These are phyloP conservation scores for Tragelaphus oryx DNA, from an alignment of 2,797 vertebrate species.

Conservation along the genomic window DNA sequence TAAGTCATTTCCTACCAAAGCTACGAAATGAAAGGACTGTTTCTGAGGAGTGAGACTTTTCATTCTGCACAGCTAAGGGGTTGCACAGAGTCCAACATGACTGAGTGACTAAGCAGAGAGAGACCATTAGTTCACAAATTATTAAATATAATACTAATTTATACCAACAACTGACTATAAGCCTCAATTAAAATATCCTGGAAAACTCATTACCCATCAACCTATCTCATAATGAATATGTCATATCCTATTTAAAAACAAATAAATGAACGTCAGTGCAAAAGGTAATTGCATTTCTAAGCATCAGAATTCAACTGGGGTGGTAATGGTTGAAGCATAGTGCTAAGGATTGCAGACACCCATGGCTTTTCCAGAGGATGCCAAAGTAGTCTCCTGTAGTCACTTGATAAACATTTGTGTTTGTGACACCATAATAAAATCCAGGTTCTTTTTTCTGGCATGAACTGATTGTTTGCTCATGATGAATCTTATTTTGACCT, in stretches of 20 bases:
- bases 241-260: conserved; percentile 32
- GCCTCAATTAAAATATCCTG: conserved; percentile 61
- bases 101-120: not conserved
- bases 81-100: not conserved
- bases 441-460: not conserved
- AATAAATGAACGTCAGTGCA: not conserved
- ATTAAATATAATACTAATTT: conserved; percentile 55
- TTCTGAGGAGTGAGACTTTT: not conserved
- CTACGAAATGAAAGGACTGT: not conserved
- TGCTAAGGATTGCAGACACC: not conserved
- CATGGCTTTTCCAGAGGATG: not conserved
- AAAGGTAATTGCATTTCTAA: conserved; percentile 19
- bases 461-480: not conserved
- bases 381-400: not conserved
- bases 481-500: not conserved
- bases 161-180: conserved; percentile 23
- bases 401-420: not conserved
- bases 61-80: not conserved
- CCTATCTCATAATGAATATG: conserved; percentile 33
- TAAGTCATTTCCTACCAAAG: not conserved
- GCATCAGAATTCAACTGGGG: not conserved
- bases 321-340: not conserved
- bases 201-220: conserved; percentile 40
- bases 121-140: not conserved
- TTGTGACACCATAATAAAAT: not conserved